Evolutionary conservation across 2,113 vertebrate genomes (phyloP), one percentile per base, ranked within the genome.

Genomic region (Ctenomys sociabilis): DNA sequence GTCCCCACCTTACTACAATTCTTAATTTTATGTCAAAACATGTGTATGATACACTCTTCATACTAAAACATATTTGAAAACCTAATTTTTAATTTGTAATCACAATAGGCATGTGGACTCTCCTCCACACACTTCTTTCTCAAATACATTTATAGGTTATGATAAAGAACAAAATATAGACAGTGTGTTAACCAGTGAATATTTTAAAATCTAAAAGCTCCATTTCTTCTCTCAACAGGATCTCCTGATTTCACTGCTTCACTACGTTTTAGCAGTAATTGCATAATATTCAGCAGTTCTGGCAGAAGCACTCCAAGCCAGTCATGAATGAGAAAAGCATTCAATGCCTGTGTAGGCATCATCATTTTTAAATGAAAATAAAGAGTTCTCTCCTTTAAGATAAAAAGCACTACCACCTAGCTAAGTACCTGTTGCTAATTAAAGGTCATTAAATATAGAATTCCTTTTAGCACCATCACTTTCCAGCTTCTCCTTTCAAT

Each of bases 301-400:
- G 16, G 14, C 9, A 84, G 66, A 78, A 63, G 92, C 16, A 24
- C 17, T 30, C 43, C 57, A 11, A 95, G 30, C 3, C 30, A 85
- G 12, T 77, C 14, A 88, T 49, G 7, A 21, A 22, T n/a, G 30
- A 16, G 10, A 83, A 30, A 43, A 91, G 7, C 45, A 75, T 88
- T 68, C 70, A 87, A 91, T 87, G 6, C 1, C 32, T 64, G 28
- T 14, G n/a, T 87, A 63, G 54, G n/a, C 3, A 57, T 81, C 3
- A 4, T 3, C 22, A 14, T 82, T 94, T 96, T 90, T 24, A 85
- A 88, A 92, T 12, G 26, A 90, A 96, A 91, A 78, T 57, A 61
- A 86, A 82, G 19, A 63, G 2, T 40, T 94, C 0, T 63, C 7
- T 91, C 26, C 84, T 61, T 81, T 49, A 0, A 75, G 54, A 57